Evolutionary conservation across 2,113 vertebrate genomes (phyloP), one percentile per base, ranked within the genome.

Genomic region (Alosa alosa): DNA sequence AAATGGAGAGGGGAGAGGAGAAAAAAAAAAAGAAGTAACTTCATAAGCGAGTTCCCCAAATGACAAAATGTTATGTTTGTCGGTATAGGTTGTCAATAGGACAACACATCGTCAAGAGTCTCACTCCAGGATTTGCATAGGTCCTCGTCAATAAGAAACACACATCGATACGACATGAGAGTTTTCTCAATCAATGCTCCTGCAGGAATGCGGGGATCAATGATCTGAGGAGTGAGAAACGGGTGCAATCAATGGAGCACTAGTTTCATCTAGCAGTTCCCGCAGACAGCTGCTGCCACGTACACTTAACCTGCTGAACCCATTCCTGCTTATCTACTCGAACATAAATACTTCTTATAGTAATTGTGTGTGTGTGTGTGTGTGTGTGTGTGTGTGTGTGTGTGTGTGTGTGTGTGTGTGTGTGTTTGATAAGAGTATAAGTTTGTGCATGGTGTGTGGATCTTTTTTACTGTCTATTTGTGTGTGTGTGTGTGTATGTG

Each of bases 151-250:
- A 72, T 72, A 72, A 72, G 64, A 72, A 31, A 72, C n/a, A 72
- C 64, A 72, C 10, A 31, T 72, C 64, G 64, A 72, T 31, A 72
- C n/a, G 9, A 36, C 64, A 72, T 36, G 64, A 72, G 64, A 72
- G 25, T 72, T 25, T 36, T 72, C n/a, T 72, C 64, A 72, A 72
- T 72, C 64, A 72, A 72, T 72, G 64, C n/a, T 72, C 64, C 64
- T 9, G n/a, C 8, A 31, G 64, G 64, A 36, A 72, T 15, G 31
- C 64, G 2, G n/a, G 7, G 64, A 72, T 72, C 64, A 72, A 72
- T 72, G 64, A 11, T 72, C n/a, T 10, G 25, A 72, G 64, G 64
- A 72, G 7, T 9, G 25, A 72, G 25, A 36, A 72, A 72, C n/a
- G 13, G 64, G 7, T 3, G 9, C 64, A 72, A 72, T 72, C 64